Evolutionary conservation across 2,113 vertebrate species (phyloP), one percentile per base, ranked within the genome.

Genomic region (Oncorhynchus nerka): DNA sequence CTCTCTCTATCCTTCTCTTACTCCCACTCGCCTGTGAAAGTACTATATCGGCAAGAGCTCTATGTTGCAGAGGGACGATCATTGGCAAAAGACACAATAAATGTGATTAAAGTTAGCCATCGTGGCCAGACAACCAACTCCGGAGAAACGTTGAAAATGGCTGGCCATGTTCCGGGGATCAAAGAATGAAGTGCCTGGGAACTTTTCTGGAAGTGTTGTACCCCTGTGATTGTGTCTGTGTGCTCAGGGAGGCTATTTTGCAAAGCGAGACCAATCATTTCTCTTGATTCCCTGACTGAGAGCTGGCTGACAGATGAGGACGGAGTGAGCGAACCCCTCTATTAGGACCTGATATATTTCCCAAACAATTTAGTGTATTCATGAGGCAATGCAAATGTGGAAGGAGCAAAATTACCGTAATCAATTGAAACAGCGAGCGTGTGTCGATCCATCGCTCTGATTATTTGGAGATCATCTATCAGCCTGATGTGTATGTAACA

Each of bases 331-430:
- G 74, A 94, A 96, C 94, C 95, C 95, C 94, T 95, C 95, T 89
- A 97, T 98, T 96, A 97, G 95, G 94, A 96, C 95, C 94, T 94
- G 94, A 95, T 97, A 95, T 95, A 95, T 97, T 96, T 97, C 95
- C 84, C 94, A 96, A 98, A 97, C 96, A 97, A 96, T 97, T 96
- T 96, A 94, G 94, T 94, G 94, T 96, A 96, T 97, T 97, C 97
- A 97, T 96, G 95, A 97, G 96, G 96, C 95, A 95, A 97, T 95
- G 93, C 95, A 95, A 97, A 97, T 95, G 95, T 95, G 95, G 94
- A 96, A 94, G 95, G 94, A 93, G 94, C 93, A 89, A 97, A 97
- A 98, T 97, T 95, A 97, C 96, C 94, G 94, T 96, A 97, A 97
- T 99, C 97, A 97, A 95, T 95, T 93, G 96, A 94, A 94, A 88